These are phyloP conservation scores for Melanostoma scalare DNA, from an alignment of 2,888 invertebrate genomes.

Conservation along the genomic window DNA sequence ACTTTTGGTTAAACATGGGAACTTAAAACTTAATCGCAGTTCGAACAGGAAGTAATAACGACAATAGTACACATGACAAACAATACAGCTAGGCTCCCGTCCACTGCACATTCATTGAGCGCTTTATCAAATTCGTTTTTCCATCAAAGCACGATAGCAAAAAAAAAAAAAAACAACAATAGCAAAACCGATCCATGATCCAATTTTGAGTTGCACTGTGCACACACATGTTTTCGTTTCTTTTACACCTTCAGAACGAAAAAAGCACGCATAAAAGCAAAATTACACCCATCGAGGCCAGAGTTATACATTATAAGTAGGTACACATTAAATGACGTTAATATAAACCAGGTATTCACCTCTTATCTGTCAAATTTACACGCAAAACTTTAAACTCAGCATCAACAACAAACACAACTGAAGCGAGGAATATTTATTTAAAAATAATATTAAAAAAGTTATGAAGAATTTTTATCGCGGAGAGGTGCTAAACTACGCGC, in stretches of 20 bases:
- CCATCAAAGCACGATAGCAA: slow-evolving; percentile 29
- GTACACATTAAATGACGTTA: slow-evolving; percentile 16
- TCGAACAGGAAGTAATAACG: slow-evolving; percentile 61
- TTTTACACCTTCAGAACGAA: slow-evolving; percentile 7
- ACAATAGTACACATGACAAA: slow-evolving; percentile 39
- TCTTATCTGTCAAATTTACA: slow-evolving; percentile 34
- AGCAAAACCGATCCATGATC: slow-evolving; percentile 44
- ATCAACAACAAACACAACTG: slow-evolving; percentile 9
- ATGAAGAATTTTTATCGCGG: slow-evolving; percentile 37
- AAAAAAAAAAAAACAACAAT: slow-evolving; percentile 34
- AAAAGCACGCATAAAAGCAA: slow-evolving; percentile 49
- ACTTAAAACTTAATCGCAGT: slow-evolving; percentile 13
- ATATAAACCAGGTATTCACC: slow-evolving; percentile 50
- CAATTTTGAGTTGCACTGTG: slow-evolving; percentile 52
- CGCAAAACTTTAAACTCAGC: slow-evolving; percentile 9
- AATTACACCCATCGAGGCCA: slow-evolving; percentile 42
- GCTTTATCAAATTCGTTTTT: slow-evolving; percentile 51
- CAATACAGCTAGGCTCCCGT: slow-evolving; percentile 48
- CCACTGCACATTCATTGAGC: slow-evolving; percentile 60
- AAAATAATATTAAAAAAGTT: slow-evolving; percentile 29
- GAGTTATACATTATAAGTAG: slow-evolving; percentile 24
- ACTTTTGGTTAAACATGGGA: no score
- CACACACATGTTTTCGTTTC: slow-evolving; percentile 19
- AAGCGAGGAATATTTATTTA: slow-evolving; percentile 10
- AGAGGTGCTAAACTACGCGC: slow-evolving; percentile 59